Base-by-base conservation (phyloP, 2,888 invertebrate genomes). In the Netelia melanura region DNA sequence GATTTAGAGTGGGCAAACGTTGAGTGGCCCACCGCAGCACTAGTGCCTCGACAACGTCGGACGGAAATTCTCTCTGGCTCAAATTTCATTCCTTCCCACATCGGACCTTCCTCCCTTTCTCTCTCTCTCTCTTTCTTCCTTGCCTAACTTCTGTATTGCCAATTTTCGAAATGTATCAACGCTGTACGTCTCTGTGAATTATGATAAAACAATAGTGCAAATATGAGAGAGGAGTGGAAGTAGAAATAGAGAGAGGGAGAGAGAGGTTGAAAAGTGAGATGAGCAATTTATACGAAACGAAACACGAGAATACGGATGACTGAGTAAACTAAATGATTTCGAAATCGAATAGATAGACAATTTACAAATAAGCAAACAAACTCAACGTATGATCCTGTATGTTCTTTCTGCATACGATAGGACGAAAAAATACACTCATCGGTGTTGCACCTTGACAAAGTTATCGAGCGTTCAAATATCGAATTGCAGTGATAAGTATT, bases 11-110 rank as follows among this genome's bases (percentile, higher is more conserved):
- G 71, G 71, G 79, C 81, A 79, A 87, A 86, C 87, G 87, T 87
- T 87, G 86, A 87, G 86, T 84, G 81, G 58, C 52, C 48, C 30
- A 30, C 56, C 74, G 44, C 64, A 72, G 23, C 64, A 64, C 56
- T 54, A 71, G 61, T 52, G 56, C 77, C 77, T 68, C 68, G 44
- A 84, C 83, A 87, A 89, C 89, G 89, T 89, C 87, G 86, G 87
- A 85, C 85, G 89, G 87, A 88, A 89, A 88, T 89, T 87, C 86
- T 77, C 54, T 70, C 44, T 30, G 30, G 30, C 30, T 30, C 30
- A 30, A 30, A 30, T 48, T 68, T 72, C 25, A 21, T 64, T 81
- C 74, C 61, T 48, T 44, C 78, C 52, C 68, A 30, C 30, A 30
- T 30, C 30, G 30, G 30, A 5, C 76, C 72, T 2, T 44, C 56